phyloP scores from a whole-genome alignment of 2,113 vertebrate genomes.

The Baryphthengus martii region DNA sequence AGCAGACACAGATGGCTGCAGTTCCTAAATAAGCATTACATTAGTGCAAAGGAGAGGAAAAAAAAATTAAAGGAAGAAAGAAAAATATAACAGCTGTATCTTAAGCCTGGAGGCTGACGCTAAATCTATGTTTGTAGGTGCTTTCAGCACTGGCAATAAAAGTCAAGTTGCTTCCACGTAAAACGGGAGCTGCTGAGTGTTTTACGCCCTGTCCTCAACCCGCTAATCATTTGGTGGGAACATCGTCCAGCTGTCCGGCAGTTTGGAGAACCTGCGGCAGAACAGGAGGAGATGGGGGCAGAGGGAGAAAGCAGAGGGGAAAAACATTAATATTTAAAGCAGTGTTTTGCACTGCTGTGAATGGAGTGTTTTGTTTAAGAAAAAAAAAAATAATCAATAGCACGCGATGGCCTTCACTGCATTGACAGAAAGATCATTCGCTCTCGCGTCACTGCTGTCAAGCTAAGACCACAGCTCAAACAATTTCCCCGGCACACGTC shows the following conservation, averaged over 20 bases:
- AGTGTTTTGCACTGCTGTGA: background rate
- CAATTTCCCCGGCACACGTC: background rate
- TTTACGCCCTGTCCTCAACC: background rate
- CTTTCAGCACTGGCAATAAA: conserved; percentile 45
- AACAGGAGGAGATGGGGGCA: background rate
- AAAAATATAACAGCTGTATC: conserved; percentile 60
- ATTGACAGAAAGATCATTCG: conserved; percentile 39
- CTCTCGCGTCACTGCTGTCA: conserved; percentile 21
- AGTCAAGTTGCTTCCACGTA: conserved; percentile 13
- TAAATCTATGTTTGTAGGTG: conserved; percentile 64
- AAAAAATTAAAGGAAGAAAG: conserved; percentile 50
- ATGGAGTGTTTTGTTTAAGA: background rate
- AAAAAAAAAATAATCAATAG: background rate
- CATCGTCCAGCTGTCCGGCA: background rate
- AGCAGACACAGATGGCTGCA: conserved; percentile 72
- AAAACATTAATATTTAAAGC: background rate
- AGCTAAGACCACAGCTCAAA: background rate
- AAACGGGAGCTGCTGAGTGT: conserved; percentile 46
- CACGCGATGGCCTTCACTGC: background rate
- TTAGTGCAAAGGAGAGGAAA: conserved; percentile 58
- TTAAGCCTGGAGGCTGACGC: conserved; percentile 49
- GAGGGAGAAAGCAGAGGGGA: background rate
- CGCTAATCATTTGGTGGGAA: background rate
- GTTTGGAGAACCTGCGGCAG: background rate
- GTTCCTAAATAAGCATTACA: conserved; percentile 78